Evolutionary conservation across 1,140 invertebrate species (phyloP).

Genomic region (Chironomus striatipennis): DNA sequence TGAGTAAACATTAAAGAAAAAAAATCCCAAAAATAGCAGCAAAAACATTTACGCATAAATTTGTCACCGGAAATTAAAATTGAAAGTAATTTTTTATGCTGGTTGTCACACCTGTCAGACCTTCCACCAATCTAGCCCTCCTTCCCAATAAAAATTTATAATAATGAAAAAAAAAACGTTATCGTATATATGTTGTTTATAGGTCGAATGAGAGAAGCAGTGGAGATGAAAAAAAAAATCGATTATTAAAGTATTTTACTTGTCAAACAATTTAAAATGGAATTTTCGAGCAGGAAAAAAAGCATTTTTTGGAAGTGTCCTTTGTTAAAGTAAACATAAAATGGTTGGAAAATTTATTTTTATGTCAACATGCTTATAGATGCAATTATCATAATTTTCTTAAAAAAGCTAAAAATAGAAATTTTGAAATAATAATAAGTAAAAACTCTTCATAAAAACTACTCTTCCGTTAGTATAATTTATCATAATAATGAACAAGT

Average conservation of each 20-base stretch:
- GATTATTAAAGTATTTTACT: background rate
- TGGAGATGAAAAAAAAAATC: background rate
- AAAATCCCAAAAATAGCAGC: background rate
- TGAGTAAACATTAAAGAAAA: too few species aligned
- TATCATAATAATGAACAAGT: too few species aligned
- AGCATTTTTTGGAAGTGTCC: background rate
- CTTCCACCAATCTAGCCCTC: background rate
- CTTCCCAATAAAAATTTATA: background rate
- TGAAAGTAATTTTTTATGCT: conserved; percentile 20
- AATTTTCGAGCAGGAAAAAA: too few species aligned
- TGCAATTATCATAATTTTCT: background rate
- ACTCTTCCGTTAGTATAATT: too few species aligned
- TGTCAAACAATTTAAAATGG: background rate
- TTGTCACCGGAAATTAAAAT: conserved; percentile 21
- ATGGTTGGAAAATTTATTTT: too few species aligned
- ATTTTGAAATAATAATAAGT: background rate
- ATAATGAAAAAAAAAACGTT: background rate
- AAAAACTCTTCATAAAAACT: background rate
- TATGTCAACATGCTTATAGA: too few species aligned
- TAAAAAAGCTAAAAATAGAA: background rate
- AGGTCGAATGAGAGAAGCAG: background rate
- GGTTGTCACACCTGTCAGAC: conserved; percentile 22
- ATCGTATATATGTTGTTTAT: conserved; percentile 14
- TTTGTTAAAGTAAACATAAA: background rate
- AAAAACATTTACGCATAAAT: conserved; percentile 7